Evolutionary conservation across 2,113 vertebrate species (phyloP).

Genomic region (Ceratotherium simum): DNA sequence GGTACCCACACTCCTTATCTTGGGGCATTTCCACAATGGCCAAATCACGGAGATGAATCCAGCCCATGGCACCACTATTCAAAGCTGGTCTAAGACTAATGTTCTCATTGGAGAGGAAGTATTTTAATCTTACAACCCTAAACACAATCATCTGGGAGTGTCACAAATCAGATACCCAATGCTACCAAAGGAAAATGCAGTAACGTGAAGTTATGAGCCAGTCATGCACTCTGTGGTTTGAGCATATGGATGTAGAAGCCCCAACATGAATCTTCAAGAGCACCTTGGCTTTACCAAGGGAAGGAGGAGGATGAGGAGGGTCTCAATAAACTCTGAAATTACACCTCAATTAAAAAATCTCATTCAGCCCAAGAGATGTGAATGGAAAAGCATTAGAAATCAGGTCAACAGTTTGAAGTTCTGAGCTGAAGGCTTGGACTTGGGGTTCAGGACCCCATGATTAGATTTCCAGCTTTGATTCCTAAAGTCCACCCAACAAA

Average conservation of each 20-base stretch:
- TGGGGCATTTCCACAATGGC: not conserved
- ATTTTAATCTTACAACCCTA: slow-evolving; percentile 45
- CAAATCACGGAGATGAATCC: slow-evolving; percentile 16
- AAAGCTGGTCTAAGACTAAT: slow-evolving; percentile 9
- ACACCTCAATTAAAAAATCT: slow-evolving; percentile 18
- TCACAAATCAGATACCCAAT: slow-evolving; percentile 41
- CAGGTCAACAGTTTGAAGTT: slow-evolving; percentile 39
- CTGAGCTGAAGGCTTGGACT: not conserved
- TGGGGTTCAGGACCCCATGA: not conserved
- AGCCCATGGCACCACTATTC: not conserved
- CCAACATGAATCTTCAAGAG: slow-evolving; percentile 35
- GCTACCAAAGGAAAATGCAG: slow-evolving; percentile 54
- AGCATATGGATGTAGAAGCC: not conserved
- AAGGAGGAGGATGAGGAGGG: not conserved
- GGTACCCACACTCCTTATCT: not conserved
- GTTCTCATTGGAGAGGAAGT: not conserved
- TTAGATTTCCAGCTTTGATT: not conserved
- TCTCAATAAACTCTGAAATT: slow-evolving; percentile 48
- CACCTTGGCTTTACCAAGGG: not conserved
- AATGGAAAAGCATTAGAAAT: slow-evolving; percentile 62
- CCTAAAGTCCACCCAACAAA: not conserved
- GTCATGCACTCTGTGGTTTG: not conserved
- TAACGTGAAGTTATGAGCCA: slow-evolving; percentile 6
- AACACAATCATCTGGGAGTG: not conserved
- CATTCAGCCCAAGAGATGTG: not conserved